Evolutionary conservation across 1,140 invertebrate species (phyloP).

Genomic region (Oncopodura yosiiana): DNA sequence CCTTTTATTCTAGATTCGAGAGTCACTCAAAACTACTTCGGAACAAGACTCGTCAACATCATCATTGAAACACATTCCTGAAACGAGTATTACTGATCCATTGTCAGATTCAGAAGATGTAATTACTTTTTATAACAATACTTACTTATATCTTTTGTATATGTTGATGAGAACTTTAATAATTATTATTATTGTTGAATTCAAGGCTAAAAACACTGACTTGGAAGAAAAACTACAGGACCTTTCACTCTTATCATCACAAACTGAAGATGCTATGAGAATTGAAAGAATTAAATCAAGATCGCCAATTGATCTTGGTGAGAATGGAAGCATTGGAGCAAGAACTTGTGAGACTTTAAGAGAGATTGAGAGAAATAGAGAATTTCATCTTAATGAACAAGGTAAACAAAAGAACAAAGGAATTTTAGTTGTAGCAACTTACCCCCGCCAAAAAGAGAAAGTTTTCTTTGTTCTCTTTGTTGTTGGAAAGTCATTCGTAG

Average conservation of each 20-base stretch:
- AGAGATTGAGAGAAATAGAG: conserved; percentile 78
- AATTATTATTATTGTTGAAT: background rate
- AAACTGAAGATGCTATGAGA: conserved; percentile 73
- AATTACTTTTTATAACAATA: conserved; percentile 8
- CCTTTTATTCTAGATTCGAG: conserved; percentile 12
- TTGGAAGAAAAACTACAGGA: conserved; percentile 35
- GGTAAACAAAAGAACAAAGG: conserved; percentile 48
- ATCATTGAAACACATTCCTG: conserved; percentile 22
- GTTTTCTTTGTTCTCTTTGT: background rate
- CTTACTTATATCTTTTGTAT: background rate
- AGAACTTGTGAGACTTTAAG: conserved; percentile 78
- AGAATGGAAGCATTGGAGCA: conserved; percentile 56
- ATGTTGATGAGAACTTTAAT: conserved; percentile 2
- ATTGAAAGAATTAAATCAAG: conserved; percentile 75
- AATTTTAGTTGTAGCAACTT: background rate
- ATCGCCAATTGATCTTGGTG: conserved; percentile 58
- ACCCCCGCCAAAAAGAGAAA: no score
- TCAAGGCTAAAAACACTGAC: conserved; percentile 31
- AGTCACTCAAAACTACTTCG: conserved; percentile 6
- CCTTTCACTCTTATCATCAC: conserved; percentile 33
- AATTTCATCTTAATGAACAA: conserved; percentile 79
- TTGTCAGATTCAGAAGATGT: conserved; percentile 27
- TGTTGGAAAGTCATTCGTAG: background rate
- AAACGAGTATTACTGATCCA: conserved; percentile 13
- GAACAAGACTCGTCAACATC: conserved; percentile 10